Base-by-base conservation (phyloP, 2,113 vertebrate species). In the Plectropomus leopardus region DNA sequence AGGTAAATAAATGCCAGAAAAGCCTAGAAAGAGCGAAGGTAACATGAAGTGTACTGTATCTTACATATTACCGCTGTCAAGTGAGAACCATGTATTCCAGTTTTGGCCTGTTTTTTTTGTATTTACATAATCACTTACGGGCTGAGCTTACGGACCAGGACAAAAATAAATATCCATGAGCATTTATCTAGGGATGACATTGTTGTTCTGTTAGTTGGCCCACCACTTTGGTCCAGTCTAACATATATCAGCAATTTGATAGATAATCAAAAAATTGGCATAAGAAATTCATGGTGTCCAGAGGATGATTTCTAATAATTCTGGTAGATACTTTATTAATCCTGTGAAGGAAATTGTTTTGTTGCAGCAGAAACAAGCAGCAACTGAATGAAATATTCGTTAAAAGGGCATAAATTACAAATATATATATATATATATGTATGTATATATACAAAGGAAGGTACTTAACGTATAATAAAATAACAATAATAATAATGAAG, bases 1-100 rank as follows among this genome's bases (percentile, higher is more conserved):
- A 53, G 80, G 78, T 70, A 72, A 76, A 88, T 83, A 91, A 86
- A 90, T 80, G 74, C 58, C 69, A 80, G 21, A 67, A 59, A 65
- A 77, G 47, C 47, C 63, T 73, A 48, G 34, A 84, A 51, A 59
- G 54, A 71, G 44, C 51, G 64, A 83, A 48, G 72, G 63, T 77
- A 85, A 51, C 21, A 47, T 24, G 67, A 45, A 34, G 44, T 55
- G 60, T 45, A 70, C 24, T 58, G 21, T 42, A 19, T 54, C 16
- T 70, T 60, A 64, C 40, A 64, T 47, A 57, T 55, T 51, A 63
- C 15, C 44, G 57, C 34, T 76, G 55, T 75, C 44, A 74, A 61
- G 48, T 70, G 32, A 72, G 72, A 69, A 78, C 9, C 14, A 40
- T 54, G 51, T 23, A 21, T 21, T 15, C 15, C 7, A 68, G n/a